phyloP scores from a whole-genome alignment of 2,888 invertebrate genomes.

The Pandemis cinnamomeana region DNA sequence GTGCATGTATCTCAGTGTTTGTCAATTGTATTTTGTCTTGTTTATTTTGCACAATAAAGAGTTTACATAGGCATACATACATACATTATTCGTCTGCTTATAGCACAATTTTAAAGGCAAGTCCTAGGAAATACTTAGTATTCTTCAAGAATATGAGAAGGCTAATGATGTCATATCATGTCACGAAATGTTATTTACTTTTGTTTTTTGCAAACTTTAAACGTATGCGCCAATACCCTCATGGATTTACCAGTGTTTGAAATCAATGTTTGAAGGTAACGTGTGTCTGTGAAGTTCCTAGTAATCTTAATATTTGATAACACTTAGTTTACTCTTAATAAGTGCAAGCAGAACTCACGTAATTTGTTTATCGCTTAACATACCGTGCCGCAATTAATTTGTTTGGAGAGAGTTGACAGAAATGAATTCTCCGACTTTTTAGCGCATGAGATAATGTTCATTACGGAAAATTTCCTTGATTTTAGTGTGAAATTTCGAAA shows the following conservation, averaged over 20 bases:
- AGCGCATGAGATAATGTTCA: not conserved
- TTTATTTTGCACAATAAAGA: too few species aligned
- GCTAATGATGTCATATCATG: conserved; percentile 30
- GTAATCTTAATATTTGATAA: conserved; percentile 15
- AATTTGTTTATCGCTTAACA: conserved; percentile 33
- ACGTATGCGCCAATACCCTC: conserved; percentile 12
- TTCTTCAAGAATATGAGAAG: conserved; percentile 10
- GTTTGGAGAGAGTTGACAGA: conserved; percentile 37
- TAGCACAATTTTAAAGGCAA: not conserved
- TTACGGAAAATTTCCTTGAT: conserved; percentile 1
- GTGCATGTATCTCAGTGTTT: too few species aligned
- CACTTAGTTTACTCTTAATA: conserved; percentile 17
- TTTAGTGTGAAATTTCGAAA: not conserved
- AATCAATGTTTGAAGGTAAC: conserved; percentile 14
- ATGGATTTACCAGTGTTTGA: conserved; percentile 13
- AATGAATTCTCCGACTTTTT: conserved; percentile 24
- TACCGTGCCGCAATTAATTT: conserved; percentile 29
- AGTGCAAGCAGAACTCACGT: conserved; percentile 13
- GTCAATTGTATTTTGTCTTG: too few species aligned
- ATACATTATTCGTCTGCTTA: conserved; percentile 9
- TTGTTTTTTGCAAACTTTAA: conserved; percentile 32
- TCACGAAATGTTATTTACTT: conserved; percentile 19
- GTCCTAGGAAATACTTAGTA: not conserved
- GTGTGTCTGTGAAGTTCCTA: conserved; percentile 4
- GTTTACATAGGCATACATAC: too few species aligned